phyloP scores from a whole-genome alignment of 35 echinoderm and acorn worm species.

The Amphiura filiformis region DNA sequence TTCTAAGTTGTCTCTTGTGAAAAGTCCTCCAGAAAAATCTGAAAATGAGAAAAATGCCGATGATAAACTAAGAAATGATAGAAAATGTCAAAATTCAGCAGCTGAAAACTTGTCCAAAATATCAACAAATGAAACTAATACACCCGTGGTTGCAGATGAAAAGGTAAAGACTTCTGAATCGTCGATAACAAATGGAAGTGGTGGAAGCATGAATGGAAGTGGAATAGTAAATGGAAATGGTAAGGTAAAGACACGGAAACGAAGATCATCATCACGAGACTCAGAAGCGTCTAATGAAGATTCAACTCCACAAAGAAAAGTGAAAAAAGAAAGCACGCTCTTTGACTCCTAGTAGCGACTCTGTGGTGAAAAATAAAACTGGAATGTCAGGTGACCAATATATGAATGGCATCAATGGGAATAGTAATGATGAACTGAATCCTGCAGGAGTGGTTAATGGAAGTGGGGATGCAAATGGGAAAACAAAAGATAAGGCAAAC shows the following conservation, averaged over 20 bases:
- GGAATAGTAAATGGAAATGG: neutral
- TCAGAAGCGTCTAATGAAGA: neutral
- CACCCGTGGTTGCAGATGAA: too few species aligned
- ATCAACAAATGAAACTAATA: too few species aligned
- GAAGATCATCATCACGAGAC: neutral
- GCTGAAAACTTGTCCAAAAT: too few species aligned
- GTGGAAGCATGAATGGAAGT: too few species aligned
- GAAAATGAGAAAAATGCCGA: too few species aligned
- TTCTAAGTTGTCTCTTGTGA: neutral
- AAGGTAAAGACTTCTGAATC: too few species aligned
- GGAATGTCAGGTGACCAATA: neutral
- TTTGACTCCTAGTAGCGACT: slow-evolving; percentile 52
- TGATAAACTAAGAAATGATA: too few species aligned
- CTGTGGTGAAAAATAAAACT: slow-evolving; percentile 22
- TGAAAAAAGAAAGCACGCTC: neutral
- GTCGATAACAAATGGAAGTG: too few species aligned
- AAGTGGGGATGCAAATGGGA: slow-evolving; percentile 1
- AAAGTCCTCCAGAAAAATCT: neutral
- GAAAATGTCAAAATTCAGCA: too few species aligned
- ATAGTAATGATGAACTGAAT: neutral
- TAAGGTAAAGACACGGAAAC: neutral
- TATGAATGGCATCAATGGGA: neutral
- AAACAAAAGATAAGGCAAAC: neutral
- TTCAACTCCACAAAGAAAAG: neutral
- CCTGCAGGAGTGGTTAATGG: neutral